These are phyloP conservation scores for Amyelois transitella DNA, from an alignment of 1,140 invertebrate genomes.

Conservation along the genomic window DNA sequence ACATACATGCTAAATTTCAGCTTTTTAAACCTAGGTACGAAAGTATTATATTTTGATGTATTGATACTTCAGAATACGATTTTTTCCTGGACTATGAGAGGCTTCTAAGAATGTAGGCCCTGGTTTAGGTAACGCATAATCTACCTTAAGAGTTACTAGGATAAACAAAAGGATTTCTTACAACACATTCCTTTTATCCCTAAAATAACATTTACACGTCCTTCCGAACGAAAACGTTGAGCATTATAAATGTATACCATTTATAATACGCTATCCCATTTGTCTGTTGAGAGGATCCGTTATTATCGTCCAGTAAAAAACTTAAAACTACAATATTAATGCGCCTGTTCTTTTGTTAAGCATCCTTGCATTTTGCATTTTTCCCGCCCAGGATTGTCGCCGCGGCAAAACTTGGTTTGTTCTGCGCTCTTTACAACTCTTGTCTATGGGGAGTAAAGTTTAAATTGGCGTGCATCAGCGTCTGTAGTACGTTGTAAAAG, in stretches of 20 bases:
- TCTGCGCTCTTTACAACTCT: slow-evolving; percentile 6
- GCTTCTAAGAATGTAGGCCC: no score
- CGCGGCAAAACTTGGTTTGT: slow-evolving; percentile 22
- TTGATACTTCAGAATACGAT: no score
- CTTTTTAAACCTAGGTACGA: no score
- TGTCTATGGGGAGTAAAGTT: slow-evolving; percentile 32
- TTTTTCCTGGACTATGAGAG: no score
- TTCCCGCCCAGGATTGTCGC: slow-evolving; percentile 34
- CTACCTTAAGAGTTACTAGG: no score
- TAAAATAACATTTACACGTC: background rate
- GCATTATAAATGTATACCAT: background rate
- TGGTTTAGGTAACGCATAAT: no score
- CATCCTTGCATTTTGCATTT: slow-evolving; percentile 49
- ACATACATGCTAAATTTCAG: no score
- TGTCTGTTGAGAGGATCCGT: background rate
- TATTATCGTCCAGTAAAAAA: slow-evolving; percentile 4
- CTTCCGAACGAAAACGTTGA: background rate
- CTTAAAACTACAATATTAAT: slow-evolving; percentile 13
- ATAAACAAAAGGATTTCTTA: background rate
- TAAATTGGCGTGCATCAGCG: slow-evolving; percentile 30
- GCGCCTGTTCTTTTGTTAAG: slow-evolving; percentile 36
- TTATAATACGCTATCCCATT: background rate
- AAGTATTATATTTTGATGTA: no score
- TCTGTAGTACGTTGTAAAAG: slow-evolving; percentile 15
- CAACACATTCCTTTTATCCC: background rate